Conservation (phyloP, 1,140 invertebrate species). For the Diachasma alloeum region DNA sequence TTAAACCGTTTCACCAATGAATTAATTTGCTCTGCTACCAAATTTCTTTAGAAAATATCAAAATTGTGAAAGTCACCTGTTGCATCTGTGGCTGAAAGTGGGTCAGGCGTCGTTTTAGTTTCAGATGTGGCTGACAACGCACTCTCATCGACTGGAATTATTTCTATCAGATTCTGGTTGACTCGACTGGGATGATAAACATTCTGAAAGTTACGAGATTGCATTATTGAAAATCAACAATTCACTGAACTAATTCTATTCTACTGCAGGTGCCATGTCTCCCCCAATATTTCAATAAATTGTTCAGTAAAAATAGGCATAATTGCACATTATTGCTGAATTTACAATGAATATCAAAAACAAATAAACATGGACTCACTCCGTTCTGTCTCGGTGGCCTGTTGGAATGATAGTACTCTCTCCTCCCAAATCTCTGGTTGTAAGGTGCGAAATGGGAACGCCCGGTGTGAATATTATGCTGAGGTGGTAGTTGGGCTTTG, state of each 20-base stretch:
- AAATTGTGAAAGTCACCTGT: slow-evolving; percentile 23
- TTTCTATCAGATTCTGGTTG: slow-evolving; percentile 61
- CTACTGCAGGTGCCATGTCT: too few species aligned
- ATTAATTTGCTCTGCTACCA: background rate
- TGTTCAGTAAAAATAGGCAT: too few species aligned
- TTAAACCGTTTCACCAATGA: too few species aligned
- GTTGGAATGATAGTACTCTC: slow-evolving; percentile 41
- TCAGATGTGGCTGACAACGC: slow-evolving; percentile 2
- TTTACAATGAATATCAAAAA: too few species aligned
- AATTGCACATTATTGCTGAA: too few species aligned
- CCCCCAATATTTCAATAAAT: too few species aligned
- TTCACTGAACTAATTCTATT: too few species aligned
- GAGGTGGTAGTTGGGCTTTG: slow-evolving; percentile 27
- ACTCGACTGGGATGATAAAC: slow-evolving; percentile 46
- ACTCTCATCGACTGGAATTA: slow-evolving; percentile 55
- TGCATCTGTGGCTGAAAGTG: slow-evolving; percentile 3
- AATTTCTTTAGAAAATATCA: slow-evolving; percentile 23
- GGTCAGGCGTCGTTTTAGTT: slow-evolving; percentile 22
- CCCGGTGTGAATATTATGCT: background rate
- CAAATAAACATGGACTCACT: slow-evolving; percentile 32
- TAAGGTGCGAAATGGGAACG: background rate
- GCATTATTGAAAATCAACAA: too few species aligned
- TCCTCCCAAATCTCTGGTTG: background rate
- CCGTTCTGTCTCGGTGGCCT: slow-evolving; percentile 47
- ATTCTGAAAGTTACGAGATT: slow-evolving; percentile 49